Evolutionary conservation across 2,888 invertebrate species (phyloP), one percentile per base, ranked within the genome.

Genomic region (Drosophila nr. perissopoda): DNA sequence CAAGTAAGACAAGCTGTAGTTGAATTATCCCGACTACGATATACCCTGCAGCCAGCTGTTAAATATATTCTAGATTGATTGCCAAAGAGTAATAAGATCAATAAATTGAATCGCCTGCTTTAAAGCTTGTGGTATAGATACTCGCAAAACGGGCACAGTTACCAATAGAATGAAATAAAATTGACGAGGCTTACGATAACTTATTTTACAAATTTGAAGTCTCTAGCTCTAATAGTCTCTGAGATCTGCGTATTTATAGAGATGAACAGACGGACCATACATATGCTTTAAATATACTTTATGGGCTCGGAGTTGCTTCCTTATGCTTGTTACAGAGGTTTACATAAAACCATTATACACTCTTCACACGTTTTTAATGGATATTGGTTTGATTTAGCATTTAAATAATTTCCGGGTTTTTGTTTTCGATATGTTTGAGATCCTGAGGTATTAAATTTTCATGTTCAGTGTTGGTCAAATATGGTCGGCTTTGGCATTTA

Each of bases 401-500:
- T 6, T 25, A 11, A 42, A 21, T 42, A 29, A 51, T 68, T 60
- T 70, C 68, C 54, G 60, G 21, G 27, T 66, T 31, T 29, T 46
- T 7, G 29, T 38, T 69, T 34, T 27, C 33, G 13, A 21, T 4
- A 25, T 6, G 13, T 27, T 38, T 25, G 33, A 38, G 38, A 70
- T 71, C 56, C 63, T 58, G 48, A 38, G 58, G 40, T 68, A 61
- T 58, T 38, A 27, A 29, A 36, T 27, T 59, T 27, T 52, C 13
- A 8, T 46, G 8, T 16, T 46, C 16, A 7, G n/a, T 42, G 16
- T n/a, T 18, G 16, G 18, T 10, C 42, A 31, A n/a, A 63, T 69
- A 64, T 78, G 77, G 71, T 40, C 67, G 62, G 51, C 74, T 62
- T 64, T 67, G 42, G n/a, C 36, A 51, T 42, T 51, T 42, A 76